Conservation (phyloP, 2,113 vertebrate genomes). For the Bungarus multicinctus region DNA sequence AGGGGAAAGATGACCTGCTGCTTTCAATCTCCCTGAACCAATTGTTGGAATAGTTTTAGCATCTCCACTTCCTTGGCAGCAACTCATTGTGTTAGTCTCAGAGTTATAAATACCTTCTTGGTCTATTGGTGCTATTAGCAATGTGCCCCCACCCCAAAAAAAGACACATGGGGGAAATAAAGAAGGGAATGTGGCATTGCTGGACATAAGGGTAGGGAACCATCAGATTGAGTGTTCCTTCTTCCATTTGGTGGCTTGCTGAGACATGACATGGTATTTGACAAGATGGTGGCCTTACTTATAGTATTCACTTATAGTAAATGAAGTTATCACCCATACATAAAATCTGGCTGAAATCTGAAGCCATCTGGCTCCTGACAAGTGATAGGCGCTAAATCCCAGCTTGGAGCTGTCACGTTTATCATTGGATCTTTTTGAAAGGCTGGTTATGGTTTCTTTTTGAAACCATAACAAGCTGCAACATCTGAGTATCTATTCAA, state of each 20-base stretch:
- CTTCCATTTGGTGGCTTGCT: background rate
- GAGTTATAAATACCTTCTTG: constrained; percentile 71
- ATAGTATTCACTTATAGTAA: background rate
- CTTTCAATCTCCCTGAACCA: constrained; percentile 27
- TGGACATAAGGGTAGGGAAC: constrained; percentile 7
- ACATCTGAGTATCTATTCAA: background rate
- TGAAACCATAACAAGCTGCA: background rate
- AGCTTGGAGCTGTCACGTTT: background rate
- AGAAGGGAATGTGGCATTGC: constrained; percentile 20
- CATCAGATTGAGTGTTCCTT: background rate
- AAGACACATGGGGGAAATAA: constrained; percentile 29
- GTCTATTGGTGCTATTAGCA: constrained; percentile 52
- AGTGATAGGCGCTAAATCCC: background rate
- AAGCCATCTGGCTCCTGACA: background rate
- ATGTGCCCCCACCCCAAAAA: constrained; percentile 21
- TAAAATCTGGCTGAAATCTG: background rate
- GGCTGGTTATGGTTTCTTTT: too few relatives aligned
- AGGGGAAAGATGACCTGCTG: background rate
- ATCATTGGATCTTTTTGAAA: background rate
- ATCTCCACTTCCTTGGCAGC: constrained; percentile 66
- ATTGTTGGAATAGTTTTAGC: constrained; percentile 33
- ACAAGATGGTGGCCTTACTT: constrained; percentile 6
- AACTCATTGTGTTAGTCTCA: constrained; percentile 54
- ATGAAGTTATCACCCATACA: background rate
- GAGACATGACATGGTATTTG: background rate